Percentiles rank a stretch among this genome's conserved stretches.
Conservation (phyloP, 2,888 invertebrate genomes). For the Dicyrtomina minuta region DNA sequence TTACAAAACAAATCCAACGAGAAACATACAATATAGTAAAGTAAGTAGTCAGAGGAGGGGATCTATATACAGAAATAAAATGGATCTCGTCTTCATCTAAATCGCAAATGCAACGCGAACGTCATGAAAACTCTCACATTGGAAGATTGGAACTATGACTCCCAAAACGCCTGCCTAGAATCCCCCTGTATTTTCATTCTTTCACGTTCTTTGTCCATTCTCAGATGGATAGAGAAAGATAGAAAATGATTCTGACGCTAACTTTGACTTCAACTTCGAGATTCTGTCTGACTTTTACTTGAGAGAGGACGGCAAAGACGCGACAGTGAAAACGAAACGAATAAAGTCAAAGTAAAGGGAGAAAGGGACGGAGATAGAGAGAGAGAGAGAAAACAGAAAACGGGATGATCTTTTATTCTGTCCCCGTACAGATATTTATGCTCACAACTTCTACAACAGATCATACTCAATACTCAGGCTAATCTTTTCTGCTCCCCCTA, state of each 20-base stretch:
- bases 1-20: no score
- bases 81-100: constrained; percentile 32
- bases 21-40: background rate
- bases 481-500: no score
- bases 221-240: background rate
- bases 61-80: no score
- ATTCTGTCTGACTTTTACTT: no score
- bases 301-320: background rate
- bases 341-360: background rate
- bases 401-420: background rate
- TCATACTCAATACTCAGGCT: no score
- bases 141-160: no score
- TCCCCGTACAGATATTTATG: no score
- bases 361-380: background rate
- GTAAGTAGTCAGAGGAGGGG: background rate
- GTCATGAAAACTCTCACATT: constrained; percentile 24
- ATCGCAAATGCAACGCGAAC: constrained; percentile 31
- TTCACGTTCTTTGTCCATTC: background rate
- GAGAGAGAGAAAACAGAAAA: background rate
- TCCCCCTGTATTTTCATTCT: constrained; percentile 24
- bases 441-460: no score
- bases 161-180: constrained; percentile 40
- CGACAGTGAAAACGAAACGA: background rate
- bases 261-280: no score
- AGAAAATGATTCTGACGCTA: background rate